Conservation (phyloP, 2,888 invertebrate genomes). For the Catonia carolina region DNA sequence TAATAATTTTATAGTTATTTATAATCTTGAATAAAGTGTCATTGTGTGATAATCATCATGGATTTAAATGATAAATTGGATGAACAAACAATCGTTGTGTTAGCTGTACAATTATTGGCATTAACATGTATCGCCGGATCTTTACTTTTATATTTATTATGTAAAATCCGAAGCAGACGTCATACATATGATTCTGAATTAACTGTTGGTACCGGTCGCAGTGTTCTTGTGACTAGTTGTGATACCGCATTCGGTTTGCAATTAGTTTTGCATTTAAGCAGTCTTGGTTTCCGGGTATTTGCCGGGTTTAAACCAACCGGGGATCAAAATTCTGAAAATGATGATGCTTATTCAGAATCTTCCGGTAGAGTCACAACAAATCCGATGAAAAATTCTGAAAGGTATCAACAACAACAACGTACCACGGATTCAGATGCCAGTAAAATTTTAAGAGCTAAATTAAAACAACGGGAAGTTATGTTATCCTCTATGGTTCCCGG, state of each 20-base stretch:
- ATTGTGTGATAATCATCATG: no score
- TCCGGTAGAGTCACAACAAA: no score
- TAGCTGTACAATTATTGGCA: slow-evolving; percentile 73
- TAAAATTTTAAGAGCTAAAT: slow-evolving; percentile 39
- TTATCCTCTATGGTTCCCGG: slow-evolving; percentile 31
- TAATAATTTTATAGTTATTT: no score
- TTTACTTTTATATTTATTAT: slow-evolving; percentile 65
- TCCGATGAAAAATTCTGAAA: no score
- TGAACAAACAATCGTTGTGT: slow-evolving; percentile 69
- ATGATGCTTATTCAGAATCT: no score
- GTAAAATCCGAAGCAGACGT: slow-evolving; percentile 51
- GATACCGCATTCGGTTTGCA: slow-evolving; percentile 75
- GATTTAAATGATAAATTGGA: slow-evolving; percentile 48
- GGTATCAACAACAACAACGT: no score
- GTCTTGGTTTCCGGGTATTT: slow-evolving; percentile 68
- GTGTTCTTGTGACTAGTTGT: slow-evolving; percentile 70
- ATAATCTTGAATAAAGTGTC: no score
- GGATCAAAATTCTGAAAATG: slow-evolving; percentile 10
- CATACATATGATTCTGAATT: slow-evolving; percentile 30
- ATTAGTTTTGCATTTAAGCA: slow-evolving; percentile 60
- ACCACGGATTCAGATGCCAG: slow-evolving; percentile 29
- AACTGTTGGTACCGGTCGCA: slow-evolving; percentile 50
- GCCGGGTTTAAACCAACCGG: slow-evolving; percentile 51
- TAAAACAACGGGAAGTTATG: slow-evolving; percentile 43
- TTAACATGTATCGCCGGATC: slow-evolving; percentile 79